Evolutionary conservation across 2,888 invertebrate species (phyloP), one percentile per base, ranked within the genome.

Genomic region (Protophormia terraenovae): DNA sequence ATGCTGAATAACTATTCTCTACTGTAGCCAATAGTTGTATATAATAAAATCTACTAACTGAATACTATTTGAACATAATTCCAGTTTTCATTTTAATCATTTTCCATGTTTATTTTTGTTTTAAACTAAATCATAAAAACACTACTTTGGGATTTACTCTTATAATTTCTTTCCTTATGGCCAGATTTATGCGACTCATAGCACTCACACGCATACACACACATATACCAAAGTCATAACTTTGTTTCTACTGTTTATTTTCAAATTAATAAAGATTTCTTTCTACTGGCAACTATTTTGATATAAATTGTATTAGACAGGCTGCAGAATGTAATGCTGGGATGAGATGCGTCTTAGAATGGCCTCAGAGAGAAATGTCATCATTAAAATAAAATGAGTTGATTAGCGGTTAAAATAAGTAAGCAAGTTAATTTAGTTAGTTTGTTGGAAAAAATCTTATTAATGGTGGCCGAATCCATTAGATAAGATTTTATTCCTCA

Each of bases 281-380:
- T 32, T 58, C 45, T 55, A 3, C 29, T 79, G 22, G 38, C 62
- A 80, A 14, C 35, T n/a, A 24, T 58, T 66, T 67, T 72, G 75
- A 80, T 58, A 38, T 38, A 80, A 84, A 76, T 76, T 80, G 71
- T 16, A 71, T 66, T 66, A 64, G 84, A 76, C 80, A 76, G 14
- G 29, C 64, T 47, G 55, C 66, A 66, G 71, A 60, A 45, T 73
- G 72, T 62, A 83, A 73, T 78, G 67, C 41, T 66, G 27, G 58
- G 10, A 38, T 76, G 35, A 50, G 45, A 67, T 69, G 67, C 60
- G 53, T 24, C 45, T 71, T 4, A 71, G 29, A n/a, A 77, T 69
- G 41, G 67, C 72, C 62, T 62, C 50, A 45, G 38, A 78, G 81
- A 78, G 77, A 81, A 81, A 81, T 82, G 82, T 66, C 82, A 85